A percentile compares a stretch with the other conserved stretches of the same genome.
Evolutionary conservation across 2,113 vertebrate species (phyloP).

Genomic region (Actenoides lindsayi): DNA sequence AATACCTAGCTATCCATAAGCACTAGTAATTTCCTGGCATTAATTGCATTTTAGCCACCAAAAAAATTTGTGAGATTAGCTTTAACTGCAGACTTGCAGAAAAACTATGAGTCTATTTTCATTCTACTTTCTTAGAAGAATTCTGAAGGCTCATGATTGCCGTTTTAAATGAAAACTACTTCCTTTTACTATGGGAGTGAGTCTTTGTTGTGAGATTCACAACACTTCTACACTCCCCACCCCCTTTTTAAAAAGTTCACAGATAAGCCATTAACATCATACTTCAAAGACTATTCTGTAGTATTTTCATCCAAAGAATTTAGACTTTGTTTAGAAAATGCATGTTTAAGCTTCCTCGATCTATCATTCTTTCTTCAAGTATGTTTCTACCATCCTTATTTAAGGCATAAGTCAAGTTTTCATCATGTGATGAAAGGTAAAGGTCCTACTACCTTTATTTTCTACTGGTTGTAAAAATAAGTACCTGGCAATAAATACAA

Average conservation of each 20-base stretch:
- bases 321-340: background rate
- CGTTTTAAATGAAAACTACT: background rate
- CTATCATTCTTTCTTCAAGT: background rate
- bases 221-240: background rate
- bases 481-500: background rate
- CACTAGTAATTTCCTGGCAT: background rate
- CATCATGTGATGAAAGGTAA: background rate
- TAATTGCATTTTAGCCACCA: background rate
- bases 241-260: background rate
- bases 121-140: background rate
- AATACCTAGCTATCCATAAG: background rate
- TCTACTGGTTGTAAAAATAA: background rate
- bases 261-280: background rate
- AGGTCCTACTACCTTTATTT: background rate
- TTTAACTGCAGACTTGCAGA: background rate
- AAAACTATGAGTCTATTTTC: background rate
- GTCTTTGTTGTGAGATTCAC: background rate
- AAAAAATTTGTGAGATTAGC: background rate
- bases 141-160: background rate
- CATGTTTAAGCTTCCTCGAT: rapidly evolving
- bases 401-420: background rate
- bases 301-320: background rate
- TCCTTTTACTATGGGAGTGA: background rate
- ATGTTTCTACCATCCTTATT: background rate
- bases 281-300: background rate